Evolutionary conservation across 2,113 vertebrate genomes (phyloP), one percentile per base, ranked within the genome.

Genomic region (Salvelinus fontinalis): DNA sequence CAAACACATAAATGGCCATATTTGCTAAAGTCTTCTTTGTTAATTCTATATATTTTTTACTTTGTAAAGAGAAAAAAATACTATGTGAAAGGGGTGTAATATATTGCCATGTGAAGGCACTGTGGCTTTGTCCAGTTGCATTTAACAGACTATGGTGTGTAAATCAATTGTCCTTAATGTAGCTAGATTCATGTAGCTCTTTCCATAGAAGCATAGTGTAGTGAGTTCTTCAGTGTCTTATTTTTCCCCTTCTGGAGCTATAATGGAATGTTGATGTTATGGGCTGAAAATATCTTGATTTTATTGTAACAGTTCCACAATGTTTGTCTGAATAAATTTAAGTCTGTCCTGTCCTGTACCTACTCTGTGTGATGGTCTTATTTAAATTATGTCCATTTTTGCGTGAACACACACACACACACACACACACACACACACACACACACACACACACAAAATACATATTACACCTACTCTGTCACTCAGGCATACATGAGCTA

Each of bases 41-140:
- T 89, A 83, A 90, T 84, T 87, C 81, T 90, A 79, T 90, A 89
- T 90, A 89, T 89, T 90, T 90, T 90, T 88, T 90, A 90, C 89
- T 87, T 87, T 87, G 84, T 90, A 89, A 89, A 90, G 83, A 90
- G 79, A 81, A 82, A 79, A 84, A 75, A 70, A 69, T 39, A 75
- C 16, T 68, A 74, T 75, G 75, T 81, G 70, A 76, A 74, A 79
- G 73, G 80, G 8, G 39, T 44, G 77, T 85, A 83, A 87, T 87
- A 79, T 87, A 80, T 78, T 85, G 83, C 76, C 70, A 74, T 87
- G 77, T 75, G 39, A 71, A 75, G 68, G 76, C 73, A 20, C 71
- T 69, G 72, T 89, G 83, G 83, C 79, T 86, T 84, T 86, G 84
- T 84, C 79, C 75, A 76, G 85, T 89, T 82, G 84, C 83, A 44